Base-by-base conservation (phyloP, 2,888 invertebrate species). In the Nomada flava region DNA sequence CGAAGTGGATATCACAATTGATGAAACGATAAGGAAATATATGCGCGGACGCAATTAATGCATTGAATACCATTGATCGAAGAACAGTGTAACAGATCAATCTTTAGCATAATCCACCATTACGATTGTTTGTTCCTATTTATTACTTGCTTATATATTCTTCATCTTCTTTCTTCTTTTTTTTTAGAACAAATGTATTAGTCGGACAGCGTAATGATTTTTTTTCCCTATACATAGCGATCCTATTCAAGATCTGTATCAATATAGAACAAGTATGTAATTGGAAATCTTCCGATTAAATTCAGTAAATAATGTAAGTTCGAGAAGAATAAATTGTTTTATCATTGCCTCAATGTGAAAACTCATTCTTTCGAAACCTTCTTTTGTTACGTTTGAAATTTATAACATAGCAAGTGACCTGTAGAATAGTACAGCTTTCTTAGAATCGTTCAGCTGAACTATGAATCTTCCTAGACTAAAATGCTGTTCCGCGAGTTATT, bases 401-500 rank as follows among this genome's bases (percentile, higher is more conserved):
- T 36, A 36, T 36, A 36, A 36, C 36, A 36, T 5, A 36, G 36
- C 36, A 36, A 36, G 36, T 36, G 36, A 36, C 3, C 62, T 13
- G 44, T 15, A 74, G 53, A 1, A 67, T 71, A 57, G 76, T 57
- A 55, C 57, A 71, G 78, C 76, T 77, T 79, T 82, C 64, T 78
- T 68, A 57, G 81, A 83, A 85, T 76, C 52, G 26, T 72, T 62
- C 57, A 44, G 65, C 68, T 55, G 63, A 59, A 63, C 69, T 55
- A 63, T 53, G 62, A 52, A 26, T 76, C 59, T 74, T 50, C 59
- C 59, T 74, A 63, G 72, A 26, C 73, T 29, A 47, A 26, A 65
- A 79, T 64, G 70, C 50, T 76, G 64, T 85, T 86, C 72, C 78
- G 55, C 69, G 62, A 70, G 74, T 87, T 87, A 87, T 87, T 87